Evolutionary conservation across 1,140 invertebrate genomes (phyloP), one percentile per base, ranked within the genome.

Genomic region (Drosophila insularis): DNA sequence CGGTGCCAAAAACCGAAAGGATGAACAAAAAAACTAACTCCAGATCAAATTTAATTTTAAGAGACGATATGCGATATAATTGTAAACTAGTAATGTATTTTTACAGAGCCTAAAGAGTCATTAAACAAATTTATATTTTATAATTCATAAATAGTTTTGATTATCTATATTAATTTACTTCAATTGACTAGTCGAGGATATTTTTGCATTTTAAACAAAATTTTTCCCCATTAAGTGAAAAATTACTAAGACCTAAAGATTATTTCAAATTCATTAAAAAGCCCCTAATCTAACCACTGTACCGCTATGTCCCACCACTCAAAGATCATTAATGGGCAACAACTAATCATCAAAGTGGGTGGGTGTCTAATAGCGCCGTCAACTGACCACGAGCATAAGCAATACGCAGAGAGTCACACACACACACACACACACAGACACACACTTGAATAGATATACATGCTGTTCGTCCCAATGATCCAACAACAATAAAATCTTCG

Each of bases 401-500:
- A 50, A 56, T 54, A 21, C 21, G 1, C 21, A 27, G 27, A 27
- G 27, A 27, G 27, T 27, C 27, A 14, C 72, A 50, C 17, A 17
- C 14, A 50, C 17, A 21, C 13, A 21, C 14, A 43, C 14, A 43
- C 7, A 43, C 6, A 17, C 14, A 43, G 0, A 17, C 14, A 17
- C 14, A 43, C 14, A 43, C 14, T 40, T 1, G 4, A 35, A n/a
- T n/a, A 21, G 8, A 35, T 11, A 11, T 35, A 1, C 32, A 35
- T 35, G 71, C 60, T 27, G 62, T 66, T 27, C 27, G 27, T 27
- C 27, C 71, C 32, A 74, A 50, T 53, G 74, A 70, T 65, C 32
- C 71, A 72, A 59, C 74, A 31, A 19, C 37, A 71, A 89, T 87
- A 80, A 87, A 87, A 82, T 87, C 80, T 74, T 80, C 71, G 66